A percentile compares a stretch with the other conserved stretches of the same genome.
phyloP scores from a whole-genome alignment of 2,113 vertebrate species.

The Patagioenas fasciata region DNA sequence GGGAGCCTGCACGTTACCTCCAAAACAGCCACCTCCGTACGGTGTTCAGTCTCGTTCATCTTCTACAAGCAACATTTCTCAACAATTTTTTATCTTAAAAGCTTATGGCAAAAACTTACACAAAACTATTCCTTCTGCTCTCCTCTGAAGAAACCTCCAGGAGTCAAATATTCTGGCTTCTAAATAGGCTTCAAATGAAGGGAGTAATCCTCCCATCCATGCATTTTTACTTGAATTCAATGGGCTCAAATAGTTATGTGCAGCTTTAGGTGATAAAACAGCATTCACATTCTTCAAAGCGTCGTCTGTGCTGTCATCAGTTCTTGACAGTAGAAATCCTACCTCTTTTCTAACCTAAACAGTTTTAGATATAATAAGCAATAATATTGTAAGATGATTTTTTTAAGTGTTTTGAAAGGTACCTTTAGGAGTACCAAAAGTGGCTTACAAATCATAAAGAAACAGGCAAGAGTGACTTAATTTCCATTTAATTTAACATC shows the following conservation, averaged over 20 bases:
- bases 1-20: not conserved
- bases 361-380: not conserved
- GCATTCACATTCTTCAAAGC: slow-evolving; percentile 14
- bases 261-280: slow-evolving; percentile 20
- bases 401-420: not conserved
- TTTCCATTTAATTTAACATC: slow-evolving; percentile 29
- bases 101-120: not conserved
- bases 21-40: not conserved
- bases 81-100: not conserved
- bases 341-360: slow-evolving; percentile 4
- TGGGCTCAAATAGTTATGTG: not conserved
- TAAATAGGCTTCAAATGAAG: not conserved
- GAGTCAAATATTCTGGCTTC: not conserved
- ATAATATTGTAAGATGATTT: not conserved
- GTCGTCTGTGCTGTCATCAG: not conserved
- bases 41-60: not conserved
- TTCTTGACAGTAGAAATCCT: not conserved
- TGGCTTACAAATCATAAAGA: not conserved
- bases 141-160: not conserved
- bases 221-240: slow-evolving; percentile 13
- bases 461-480: not conserved
- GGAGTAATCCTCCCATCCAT: not conserved
- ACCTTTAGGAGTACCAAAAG: not conserved
- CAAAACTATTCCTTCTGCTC: not conserved
- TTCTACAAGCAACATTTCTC: not conserved